Base-by-base conservation (phyloP, 37 sponge, comb jelly and placozoan genomes). In the Halichondria panicea region DNA sequence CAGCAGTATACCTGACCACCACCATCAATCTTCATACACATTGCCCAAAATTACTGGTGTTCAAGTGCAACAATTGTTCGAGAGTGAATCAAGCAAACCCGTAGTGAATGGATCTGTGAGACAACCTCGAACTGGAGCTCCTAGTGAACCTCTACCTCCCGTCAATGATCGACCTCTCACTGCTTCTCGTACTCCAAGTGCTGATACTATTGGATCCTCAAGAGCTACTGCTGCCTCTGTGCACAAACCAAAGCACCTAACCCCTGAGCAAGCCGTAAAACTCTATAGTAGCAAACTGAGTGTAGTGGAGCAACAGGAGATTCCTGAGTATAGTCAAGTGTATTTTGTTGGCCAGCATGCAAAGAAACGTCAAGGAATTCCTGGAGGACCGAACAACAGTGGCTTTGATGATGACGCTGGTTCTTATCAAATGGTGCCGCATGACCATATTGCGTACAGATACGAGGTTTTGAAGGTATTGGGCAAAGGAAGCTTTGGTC, bases 401-500 rank as follows among this genome's bases (percentile, higher is more conserved):
- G 93, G 99, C 42, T 98, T 88, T 40, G 99, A 98, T 70, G 99
- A 98, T 65, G 99, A 98, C 18, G 54, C 81, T 19, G 96, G 96
- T 1, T 77, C 83, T 21, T 98, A 98, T 76, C 83, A 70, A 32
- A 68, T 80, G 69, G 93, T 91, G 41, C 75, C 87, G 19, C 96
- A 93, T 55, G 99, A 98, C 63, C 99, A 98, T 69, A 79, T 98
- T 4, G 76, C 81, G 8, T 98, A 98, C 60, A 84, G 99, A n/a
- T 98, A 86, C 67, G 99, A 98, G 59, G 90, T 98, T 39, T 63
- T 98, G 34, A 95, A 92, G 54, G 81, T 95, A 6, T 62, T 98
- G 25, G 99, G 99, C 0, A 98, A 95, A 78, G 99, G 99, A 43
- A 95, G 96, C 68, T 98, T 98, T 76, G 99, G 99, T 15, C 99